phyloP scores from a whole-genome alignment of 2,888 invertebrate genomes.

The Oasisia sp. region DNA sequence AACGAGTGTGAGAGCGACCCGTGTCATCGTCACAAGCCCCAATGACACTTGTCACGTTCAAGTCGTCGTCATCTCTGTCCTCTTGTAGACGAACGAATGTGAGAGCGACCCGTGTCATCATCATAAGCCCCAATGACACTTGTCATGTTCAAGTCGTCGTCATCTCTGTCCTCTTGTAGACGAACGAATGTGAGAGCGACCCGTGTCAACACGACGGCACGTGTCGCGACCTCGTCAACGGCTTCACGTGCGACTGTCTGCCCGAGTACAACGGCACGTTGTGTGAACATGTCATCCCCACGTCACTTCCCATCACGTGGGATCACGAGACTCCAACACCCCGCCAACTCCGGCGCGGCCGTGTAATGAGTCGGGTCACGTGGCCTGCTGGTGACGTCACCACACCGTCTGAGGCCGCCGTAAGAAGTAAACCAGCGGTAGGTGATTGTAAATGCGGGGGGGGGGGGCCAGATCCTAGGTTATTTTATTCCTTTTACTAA shows the following conservation, averaged over 20 bases:
- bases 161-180: background rate
- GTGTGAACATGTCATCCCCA: background rate
- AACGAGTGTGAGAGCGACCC: no score
- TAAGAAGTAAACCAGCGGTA: background rate
- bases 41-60: no score
- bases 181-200: constrained; percentile 10
- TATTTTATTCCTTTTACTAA: no score
- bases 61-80: no score
- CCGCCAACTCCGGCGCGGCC: background rate
- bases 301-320: background rate
- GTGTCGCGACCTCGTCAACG: background rate
- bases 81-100: no score
- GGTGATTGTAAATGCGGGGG: background rate
- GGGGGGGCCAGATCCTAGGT: no score
- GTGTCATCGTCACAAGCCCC: no score
- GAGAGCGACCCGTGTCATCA: no score
- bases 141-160: no score
- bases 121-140: no score
- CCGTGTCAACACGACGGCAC: constrained; percentile 13
- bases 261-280: background rate
- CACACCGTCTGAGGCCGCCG: background rate
- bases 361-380: background rate
- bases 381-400: background rate
- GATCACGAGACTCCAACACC: background rate
- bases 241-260: constrained; percentile 12